Percentiles rank a stretch among this genome's conserved stretches.
These are phyloP conservation scores for Spinus olivaceus DNA, from an alignment of 2,797 vertebrate species.

Conservation along the genomic window DNA sequence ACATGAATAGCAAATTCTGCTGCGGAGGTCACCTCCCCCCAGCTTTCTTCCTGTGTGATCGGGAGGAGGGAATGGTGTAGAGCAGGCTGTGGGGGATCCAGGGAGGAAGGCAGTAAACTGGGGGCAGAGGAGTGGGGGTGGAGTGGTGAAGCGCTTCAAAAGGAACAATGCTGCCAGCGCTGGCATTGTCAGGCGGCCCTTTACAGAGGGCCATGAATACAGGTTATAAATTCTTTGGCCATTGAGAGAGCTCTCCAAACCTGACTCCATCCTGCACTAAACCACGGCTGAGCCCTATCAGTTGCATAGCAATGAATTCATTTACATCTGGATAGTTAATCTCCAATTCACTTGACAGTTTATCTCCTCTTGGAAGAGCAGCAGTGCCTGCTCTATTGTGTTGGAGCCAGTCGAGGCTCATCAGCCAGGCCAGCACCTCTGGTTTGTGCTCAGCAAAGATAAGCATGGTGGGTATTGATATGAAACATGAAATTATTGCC, in stretches of 20 bases:
- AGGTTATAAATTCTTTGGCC: conserved; percentile 67
- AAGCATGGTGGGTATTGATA: background rate
- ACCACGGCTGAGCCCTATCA: conserved; percentile 39
- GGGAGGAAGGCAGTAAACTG: conserved; percentile 20
- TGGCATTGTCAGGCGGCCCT: conserved; percentile 45
- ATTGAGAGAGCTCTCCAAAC: conserved; percentile 57
- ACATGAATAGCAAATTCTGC: conserved; percentile 61
- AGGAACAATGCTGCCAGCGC: conserved; percentile 51
- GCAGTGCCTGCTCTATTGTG: conserved; percentile 8
- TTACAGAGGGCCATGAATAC: conserved; percentile 59
- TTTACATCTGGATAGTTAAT: conserved; percentile 65
- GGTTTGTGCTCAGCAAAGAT: background rate
- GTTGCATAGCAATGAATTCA: conserved; percentile 63
- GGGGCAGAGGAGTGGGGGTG: conserved; percentile 37
- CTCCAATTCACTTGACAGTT: conserved; percentile 52
- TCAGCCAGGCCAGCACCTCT: background rate
- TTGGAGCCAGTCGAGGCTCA: background rate
- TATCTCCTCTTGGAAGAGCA: conserved; percentile 38
- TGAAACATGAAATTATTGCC: background rate
- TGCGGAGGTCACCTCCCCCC: conserved; percentile 38
- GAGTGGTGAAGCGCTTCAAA: conserved; percentile 41
- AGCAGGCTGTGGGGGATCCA: background rate
- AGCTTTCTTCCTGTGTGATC: conserved; percentile 56
- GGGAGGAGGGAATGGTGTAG: conserved; percentile 33
- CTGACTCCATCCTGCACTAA: conserved; percentile 63